phyloP scores from a whole-genome alignment of 2,113 vertebrate species.

The Malurus melanocephalus region DNA sequence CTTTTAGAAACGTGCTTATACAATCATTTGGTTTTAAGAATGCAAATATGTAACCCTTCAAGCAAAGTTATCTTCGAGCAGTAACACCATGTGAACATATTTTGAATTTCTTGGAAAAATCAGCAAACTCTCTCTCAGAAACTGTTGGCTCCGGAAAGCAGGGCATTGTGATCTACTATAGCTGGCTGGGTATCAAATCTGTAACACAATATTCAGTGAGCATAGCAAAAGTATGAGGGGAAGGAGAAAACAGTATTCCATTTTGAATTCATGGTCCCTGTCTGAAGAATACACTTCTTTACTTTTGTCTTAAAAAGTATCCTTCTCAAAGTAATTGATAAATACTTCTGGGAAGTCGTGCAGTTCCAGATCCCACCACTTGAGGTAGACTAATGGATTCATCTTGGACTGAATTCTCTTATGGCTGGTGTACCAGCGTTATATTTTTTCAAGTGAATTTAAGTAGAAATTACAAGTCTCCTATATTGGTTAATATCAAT shows the following conservation, averaged over 20 bases:
- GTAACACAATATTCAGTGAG: not conserved
- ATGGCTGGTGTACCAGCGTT: not conserved
- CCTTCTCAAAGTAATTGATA: not conserved
- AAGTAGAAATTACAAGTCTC: not conserved
- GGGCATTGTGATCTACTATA: not conserved
- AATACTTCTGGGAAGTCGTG: not conserved
- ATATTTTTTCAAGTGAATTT: not conserved
- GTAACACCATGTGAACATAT: not conserved
- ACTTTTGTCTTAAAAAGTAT: not conserved
- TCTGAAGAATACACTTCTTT: not conserved
- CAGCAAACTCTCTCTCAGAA: not conserved
- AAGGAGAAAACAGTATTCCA: not conserved
- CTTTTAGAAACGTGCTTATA: not conserved
- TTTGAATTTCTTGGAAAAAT: conserved; percentile 24
- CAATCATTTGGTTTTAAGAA: not conserved
- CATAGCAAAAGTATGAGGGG: not conserved
- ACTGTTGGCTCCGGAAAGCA: not conserved
- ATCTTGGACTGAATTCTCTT: not conserved
- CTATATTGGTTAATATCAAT: not conserved
- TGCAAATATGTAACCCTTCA: not conserved
- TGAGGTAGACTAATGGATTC: not conserved
- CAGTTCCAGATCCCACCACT: not conserved
- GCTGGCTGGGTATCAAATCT: not conserved
- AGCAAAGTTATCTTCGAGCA: not conserved
- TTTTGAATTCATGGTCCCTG: not conserved